phyloP scores from a whole-genome alignment of 2,888 invertebrate genomes.

The Dicyrtomina minuta region DNA sequence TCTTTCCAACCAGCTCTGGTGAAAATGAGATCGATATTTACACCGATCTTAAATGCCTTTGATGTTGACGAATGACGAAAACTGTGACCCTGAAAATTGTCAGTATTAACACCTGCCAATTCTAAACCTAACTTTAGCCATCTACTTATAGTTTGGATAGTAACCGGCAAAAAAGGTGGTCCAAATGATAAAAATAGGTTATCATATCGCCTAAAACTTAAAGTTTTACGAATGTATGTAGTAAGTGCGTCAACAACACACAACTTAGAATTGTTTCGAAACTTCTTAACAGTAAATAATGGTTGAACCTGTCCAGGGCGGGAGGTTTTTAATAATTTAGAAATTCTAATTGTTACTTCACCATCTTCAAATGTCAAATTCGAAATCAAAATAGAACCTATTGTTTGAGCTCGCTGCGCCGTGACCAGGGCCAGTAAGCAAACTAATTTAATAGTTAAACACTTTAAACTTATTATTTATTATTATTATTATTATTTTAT shows the following conservation, averaged over 20 bases:
- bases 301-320: neutral
- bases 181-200: neutral
- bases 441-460: too few relatives aligned
- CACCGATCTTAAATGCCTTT: neutral
- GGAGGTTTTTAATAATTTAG: neutral
- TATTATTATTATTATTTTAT: too few relatives aligned
- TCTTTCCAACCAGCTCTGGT: neutral
- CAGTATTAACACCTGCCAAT: neutral
- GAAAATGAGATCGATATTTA: neutral
- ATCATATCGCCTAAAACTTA: conserved; percentile 4
- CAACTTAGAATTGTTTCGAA: neutral
- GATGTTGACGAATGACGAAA: conserved; percentile 9
- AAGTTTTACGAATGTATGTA: neutral
- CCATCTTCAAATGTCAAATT: too few relatives aligned
- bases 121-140: neutral
- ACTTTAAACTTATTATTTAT: too few relatives aligned
- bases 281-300: neutral
- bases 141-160: neutral
- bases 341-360: neutral
- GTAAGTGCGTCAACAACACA: neutral
- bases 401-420: too few relatives aligned
- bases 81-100: neutral
- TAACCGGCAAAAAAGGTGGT: neutral
- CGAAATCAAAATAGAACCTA: neutral
- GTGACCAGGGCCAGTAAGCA: too few relatives aligned